Conservation (phyloP, 2,113 vertebrate species). For the Eidolon helvum region DNA sequence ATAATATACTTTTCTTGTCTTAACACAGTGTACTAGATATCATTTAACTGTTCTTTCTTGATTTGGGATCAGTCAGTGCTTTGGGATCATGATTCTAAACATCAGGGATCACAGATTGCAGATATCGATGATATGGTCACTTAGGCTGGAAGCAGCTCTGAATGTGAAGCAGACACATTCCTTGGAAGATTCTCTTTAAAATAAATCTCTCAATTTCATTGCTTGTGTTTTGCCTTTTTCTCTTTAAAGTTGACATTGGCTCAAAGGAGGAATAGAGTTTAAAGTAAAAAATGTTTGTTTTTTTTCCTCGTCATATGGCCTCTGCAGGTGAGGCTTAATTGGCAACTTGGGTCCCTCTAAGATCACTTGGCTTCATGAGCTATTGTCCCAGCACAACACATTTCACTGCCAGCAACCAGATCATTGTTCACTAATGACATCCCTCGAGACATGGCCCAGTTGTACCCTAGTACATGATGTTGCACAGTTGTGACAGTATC, state of each 20-base stretch:
- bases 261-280: not conserved
- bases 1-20: not conserved
- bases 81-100: not conserved
- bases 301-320: not conserved
- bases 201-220: constrained; percentile 35
- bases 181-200: not conserved
- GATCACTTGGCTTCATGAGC: not conserved
- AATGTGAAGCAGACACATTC: not conserved
- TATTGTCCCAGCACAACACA: not conserved
- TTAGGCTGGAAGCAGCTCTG: not conserved
- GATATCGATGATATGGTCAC: no score
- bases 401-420: not conserved
- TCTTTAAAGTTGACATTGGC: not conserved
- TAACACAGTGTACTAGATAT: not conserved
- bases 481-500: not conserved
- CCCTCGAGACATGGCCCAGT: not conserved
- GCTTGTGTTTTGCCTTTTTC: constrained; percentile 15
- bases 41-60: not conserved
- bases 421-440: not conserved
- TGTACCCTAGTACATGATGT: not conserved
- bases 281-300: not conserved
- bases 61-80: not conserved
- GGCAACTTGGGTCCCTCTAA: not conserved
- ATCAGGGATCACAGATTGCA: not conserved
- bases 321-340: not conserved